These are phyloP conservation scores for Heliconius cydno DNA, from an alignment of 2,888 invertebrate species.

Conservation along the genomic window DNA sequence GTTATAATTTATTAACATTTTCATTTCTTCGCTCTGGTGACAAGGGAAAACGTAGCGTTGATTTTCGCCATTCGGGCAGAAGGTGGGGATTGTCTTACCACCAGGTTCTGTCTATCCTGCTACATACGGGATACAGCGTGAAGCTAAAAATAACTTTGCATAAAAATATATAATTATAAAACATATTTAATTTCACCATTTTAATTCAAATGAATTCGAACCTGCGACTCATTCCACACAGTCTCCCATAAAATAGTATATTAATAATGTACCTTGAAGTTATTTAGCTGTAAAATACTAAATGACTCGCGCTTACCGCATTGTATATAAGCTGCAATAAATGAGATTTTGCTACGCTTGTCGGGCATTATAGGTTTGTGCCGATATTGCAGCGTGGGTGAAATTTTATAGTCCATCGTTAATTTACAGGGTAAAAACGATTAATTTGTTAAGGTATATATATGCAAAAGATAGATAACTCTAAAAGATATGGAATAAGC, in stretches of 20 bases:
- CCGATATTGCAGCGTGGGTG: slow-evolving; percentile 53
- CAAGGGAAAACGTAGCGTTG: too few relatives aligned
- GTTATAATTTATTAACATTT: too few relatives aligned
- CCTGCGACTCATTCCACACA: not conserved
- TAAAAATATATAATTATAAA: not conserved
- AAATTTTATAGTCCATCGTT: slow-evolving; percentile 42
- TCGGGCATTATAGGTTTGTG: slow-evolving; percentile 45
- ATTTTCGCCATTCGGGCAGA: too few relatives aligned
- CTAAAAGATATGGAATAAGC: not conserved
- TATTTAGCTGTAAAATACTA: slow-evolving; percentile 16
- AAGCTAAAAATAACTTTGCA: not conserved
- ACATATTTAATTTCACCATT: not conserved
- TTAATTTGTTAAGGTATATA: slow-evolving; percentile 24
- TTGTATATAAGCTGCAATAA: slow-evolving; percentile 31
- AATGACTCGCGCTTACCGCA: slow-evolving; percentile 12
- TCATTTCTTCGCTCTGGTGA: too few relatives aligned
- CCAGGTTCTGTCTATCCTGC: too few relatives aligned
- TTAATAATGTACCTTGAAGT: slow-evolving; percentile 15
- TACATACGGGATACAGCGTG: too few relatives aligned
- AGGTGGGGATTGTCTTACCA: too few relatives aligned
- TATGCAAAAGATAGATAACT: slow-evolving; percentile 6
- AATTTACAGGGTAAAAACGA: slow-evolving; percentile 24
- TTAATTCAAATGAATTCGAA: not conserved
- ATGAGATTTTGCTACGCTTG: slow-evolving; percentile 39
- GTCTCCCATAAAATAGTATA: slow-evolving; percentile 5